Evolutionary conservation across 2,113 vertebrate species (phyloP), one percentile per base, ranked within the genome.

Genomic region (Ailurus styani): DNA sequence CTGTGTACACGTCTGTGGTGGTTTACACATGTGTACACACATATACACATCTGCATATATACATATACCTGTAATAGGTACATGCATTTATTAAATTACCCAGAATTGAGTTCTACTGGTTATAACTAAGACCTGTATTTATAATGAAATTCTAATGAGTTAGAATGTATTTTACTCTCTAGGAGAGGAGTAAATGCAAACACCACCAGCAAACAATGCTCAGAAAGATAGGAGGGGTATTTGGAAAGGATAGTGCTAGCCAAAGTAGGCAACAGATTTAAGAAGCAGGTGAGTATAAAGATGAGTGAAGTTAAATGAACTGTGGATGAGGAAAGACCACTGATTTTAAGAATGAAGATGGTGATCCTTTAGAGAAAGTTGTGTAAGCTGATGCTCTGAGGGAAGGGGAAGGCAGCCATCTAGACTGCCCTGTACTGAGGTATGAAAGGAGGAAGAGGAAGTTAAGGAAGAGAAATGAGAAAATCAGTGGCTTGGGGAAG

Each of bases 371-470:
- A 87, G 11, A 87, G 34, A 54, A 73, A 52, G 23, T 18, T 72
- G n/a, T 79, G 18, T 17, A 7, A 34, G 6, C 2, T 14, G 23
- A 60, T 20, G 17, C 1, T 21, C 5, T 5, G 0, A 2, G 23
- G 4, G 8, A 0, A 34, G 11, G 6, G 1, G 3, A 10, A 73
- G 5, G 9, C 23, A n/a, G 37, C 3, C 21, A 21, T 1, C 37
- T 40, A 23, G 0, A 25, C 20, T 54, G 6, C 5, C 14, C 18
- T 6, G 7, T 29, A 50, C 12, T 25, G 31, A 27, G 5, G 5
- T 17, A 7, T 42, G 55, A 6, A 79, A 45, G 23, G 15, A 55
- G 8, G 18, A 79, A 6, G 2, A 47, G n/a, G 11, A 54, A 47
- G 1, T 54, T 13, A 64, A 68, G 23, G 55, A 66, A 62, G 45